phyloP scores from a whole-genome alignment of 1,140 invertebrate species.

The Hyphantria cunea region DNA sequence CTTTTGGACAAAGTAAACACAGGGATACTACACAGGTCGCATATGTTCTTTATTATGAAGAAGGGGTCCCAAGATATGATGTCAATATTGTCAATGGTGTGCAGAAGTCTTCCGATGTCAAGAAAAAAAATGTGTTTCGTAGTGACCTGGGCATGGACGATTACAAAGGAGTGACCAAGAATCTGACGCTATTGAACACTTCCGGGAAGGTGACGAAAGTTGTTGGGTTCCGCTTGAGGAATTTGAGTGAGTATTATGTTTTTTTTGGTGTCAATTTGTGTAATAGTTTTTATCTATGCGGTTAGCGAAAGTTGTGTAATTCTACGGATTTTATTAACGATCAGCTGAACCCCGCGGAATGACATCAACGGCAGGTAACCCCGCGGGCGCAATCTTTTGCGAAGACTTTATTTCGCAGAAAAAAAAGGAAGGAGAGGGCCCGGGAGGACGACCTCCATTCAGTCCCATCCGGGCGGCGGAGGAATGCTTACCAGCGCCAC shows the following conservation, averaged over 20 bases:
- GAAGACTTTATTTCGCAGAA: no score
- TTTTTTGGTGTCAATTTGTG: constrained; percentile 13
- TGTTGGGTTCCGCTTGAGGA: constrained; percentile 64
- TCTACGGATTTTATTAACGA: no score
- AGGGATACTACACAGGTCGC: constrained; percentile 62
- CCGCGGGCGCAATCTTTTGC: no score
- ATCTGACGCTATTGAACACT: constrained; percentile 64
- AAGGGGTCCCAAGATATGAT: constrained; percentile 55
- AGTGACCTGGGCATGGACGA: constrained; percentile 62
- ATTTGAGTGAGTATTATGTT: constrained; percentile 60
- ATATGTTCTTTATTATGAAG: constrained; percentile 75
- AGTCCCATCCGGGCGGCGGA: no score
- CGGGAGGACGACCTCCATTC: no score
- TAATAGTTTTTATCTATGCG: neutral
- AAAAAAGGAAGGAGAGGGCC: no score
- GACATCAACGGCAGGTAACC: no score
- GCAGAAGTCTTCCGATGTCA: constrained; percentile 53
- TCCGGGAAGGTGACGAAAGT: constrained; percentile 65
- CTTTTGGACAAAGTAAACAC: constrained; percentile 35
- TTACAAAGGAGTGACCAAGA: constrained; percentile 60
- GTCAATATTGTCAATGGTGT: constrained; percentile 38
- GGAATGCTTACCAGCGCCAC: no score
- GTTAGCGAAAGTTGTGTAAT: constrained; percentile 1
- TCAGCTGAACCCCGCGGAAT: no score
- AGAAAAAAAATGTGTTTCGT: constrained; percentile 56